A percentile compares a stretch with the other conserved stretches of the same genome.
Evolutionary conservation across 2,888 invertebrate genomes (phyloP).

Genomic region (Anarsia innoxiella): DNA sequence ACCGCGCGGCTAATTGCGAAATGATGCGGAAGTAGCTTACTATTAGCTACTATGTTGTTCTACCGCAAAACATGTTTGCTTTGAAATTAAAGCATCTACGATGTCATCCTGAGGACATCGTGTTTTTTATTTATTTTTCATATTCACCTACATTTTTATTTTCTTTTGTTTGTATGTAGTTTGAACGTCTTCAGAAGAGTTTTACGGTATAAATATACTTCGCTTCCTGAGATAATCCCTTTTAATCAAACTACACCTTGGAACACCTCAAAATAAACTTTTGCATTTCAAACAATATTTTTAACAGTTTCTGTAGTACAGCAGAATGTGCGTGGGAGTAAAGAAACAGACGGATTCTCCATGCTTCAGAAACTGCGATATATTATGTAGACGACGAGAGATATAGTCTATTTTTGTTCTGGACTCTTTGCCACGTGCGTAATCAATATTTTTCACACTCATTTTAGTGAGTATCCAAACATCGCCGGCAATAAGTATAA

Average conservation of each 20-base stretch:
- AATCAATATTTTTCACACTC: conserved; percentile 51
- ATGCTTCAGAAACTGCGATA: conserved; percentile 45
- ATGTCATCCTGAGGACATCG: too few relatives aligned
- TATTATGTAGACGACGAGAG: conserved; percentile 49
- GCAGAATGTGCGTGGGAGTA: conserved; percentile 45
- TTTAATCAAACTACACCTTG: conserved; percentile 5
- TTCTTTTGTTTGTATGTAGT: too few relatives aligned
- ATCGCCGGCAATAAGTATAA: conserved; percentile 20
- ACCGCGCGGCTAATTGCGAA: conserved; percentile 35
- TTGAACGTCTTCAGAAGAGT: too few relatives aligned
- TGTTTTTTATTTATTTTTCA: too few relatives aligned
- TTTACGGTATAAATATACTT: too few relatives aligned
- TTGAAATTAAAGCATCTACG: too few relatives aligned
- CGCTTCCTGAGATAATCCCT: too few relatives aligned
- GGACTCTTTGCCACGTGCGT: conserved; percentile 45
- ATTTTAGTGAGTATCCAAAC: conserved; percentile 42
- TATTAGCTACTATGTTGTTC: conserved; percentile 2
- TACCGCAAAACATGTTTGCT: too few relatives aligned
- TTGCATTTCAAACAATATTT: conserved; percentile 29
- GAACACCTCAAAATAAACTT: conserved; percentile 4
- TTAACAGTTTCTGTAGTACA: conserved; percentile 25
- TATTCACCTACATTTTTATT: too few relatives aligned
- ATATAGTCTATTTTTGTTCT: conserved; percentile 52
- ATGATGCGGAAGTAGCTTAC: conserved; percentile 39
- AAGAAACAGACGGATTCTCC: conserved; percentile 47